A percentile compares a stretch with the other conserved stretches of the same genome.
phyloP scores from a whole-genome alignment of 2,888 invertebrate species.

The Notocelia uddmanniana region DNA sequence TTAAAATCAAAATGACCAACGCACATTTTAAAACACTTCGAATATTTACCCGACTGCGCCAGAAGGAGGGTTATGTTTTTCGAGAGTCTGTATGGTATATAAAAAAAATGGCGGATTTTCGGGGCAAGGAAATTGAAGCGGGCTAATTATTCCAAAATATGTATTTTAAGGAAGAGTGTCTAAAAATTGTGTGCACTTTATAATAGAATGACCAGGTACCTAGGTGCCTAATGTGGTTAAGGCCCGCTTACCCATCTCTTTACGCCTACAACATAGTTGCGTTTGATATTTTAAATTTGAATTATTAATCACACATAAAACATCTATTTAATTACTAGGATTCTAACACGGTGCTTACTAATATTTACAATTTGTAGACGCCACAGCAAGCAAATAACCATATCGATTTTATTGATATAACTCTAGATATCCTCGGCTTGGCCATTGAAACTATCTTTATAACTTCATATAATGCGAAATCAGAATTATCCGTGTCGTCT shows the following conservation, averaged over 20 bases:
- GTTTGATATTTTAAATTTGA: conserved; percentile 45
- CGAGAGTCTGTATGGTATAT: too few species aligned
- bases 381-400: conserved; percentile 56
- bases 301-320: conserved; percentile 61
- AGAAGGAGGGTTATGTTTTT: too few species aligned
- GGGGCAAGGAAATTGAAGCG: too few species aligned
- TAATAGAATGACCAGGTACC: too few species aligned
- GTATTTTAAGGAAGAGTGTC: too few species aligned
- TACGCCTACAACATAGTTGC: neutral
- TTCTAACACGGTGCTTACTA: conserved; percentile 59
- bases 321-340: conserved; percentile 54
- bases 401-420: conserved; percentile 58
- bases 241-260: neutral
- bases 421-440: conserved; percentile 49
- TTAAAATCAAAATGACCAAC: too few species aligned
- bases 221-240: neutral
- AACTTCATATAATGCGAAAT: conserved; percentile 29
- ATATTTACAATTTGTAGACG: conserved; percentile 52
- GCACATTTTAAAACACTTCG: too few species aligned
- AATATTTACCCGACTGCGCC: too few species aligned
- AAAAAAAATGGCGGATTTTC: too few species aligned
- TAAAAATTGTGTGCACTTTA: too few species aligned
- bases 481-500: conserved; percentile 19
- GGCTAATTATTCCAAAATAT: too few species aligned
- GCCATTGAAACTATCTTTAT: conserved; percentile 32